Conservation (phyloP, 2,113 vertebrate genomes). For the Scopus umbretta region DNA sequence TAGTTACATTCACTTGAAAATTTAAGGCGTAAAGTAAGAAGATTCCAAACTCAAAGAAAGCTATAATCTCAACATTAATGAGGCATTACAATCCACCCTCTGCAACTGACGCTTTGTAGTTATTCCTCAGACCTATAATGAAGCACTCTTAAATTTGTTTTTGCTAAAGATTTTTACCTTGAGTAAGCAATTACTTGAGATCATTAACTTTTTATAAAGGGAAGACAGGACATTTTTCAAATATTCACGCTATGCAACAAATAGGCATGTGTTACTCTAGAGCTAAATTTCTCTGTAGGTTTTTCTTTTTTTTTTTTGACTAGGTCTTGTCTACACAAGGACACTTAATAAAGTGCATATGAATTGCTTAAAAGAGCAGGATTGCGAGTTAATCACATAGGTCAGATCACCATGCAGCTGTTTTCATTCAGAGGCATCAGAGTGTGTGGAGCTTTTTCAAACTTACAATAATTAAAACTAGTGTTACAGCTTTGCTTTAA, state of each 20-base stretch:
- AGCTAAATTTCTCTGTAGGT: neutral
- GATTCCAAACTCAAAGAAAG: neutral
- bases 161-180: constrained; percentile 1
- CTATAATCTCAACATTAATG: neutral
- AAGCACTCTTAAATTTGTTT: neutral
- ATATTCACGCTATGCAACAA: neutral
- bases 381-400: neutral
- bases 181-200: constrained; percentile 17
- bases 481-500: neutral
- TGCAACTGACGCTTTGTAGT: neutral
- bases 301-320: neutral
- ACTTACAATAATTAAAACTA: neutral
- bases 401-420: neutral
- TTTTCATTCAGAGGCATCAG: neutral
- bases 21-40: neutral
- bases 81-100: neutral
- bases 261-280: neutral
- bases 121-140: neutral
- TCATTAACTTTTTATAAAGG: constrained; percentile 33
- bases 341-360: neutral
- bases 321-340: neutral
- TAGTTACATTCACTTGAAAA: neutral
- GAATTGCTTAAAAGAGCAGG: neutral
- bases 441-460: neutral
- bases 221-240: neutral